Evolutionary conservation across 1,140 invertebrate genomes (phyloP).

Genomic region (Chelonus insularis): DNA sequence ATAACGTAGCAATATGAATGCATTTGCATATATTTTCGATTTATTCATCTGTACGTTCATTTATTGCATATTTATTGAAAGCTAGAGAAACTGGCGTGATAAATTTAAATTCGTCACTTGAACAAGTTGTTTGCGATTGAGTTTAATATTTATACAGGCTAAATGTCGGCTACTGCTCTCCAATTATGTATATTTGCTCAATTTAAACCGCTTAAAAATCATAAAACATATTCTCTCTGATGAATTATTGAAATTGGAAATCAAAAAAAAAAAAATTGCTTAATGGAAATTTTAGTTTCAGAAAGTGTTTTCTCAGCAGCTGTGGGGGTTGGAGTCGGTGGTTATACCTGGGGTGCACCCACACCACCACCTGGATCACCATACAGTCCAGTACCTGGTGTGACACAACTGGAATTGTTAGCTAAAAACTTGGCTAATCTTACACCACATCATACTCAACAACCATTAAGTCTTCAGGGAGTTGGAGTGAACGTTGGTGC

Average conservation of each 20-base stretch:
- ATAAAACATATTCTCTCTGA: too few species aligned
- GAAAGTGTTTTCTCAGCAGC: slow-evolving; percentile 69
- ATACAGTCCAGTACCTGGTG: slow-evolving; percentile 66
- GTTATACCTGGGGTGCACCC: slow-evolving; percentile 68
- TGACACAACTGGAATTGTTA: slow-evolving; percentile 66
- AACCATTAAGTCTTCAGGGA: slow-evolving; percentile 53
- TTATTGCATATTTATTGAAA: slow-evolving; percentile 48
- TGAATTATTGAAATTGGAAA: too few species aligned
- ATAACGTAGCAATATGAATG: slow-evolving; percentile 33
- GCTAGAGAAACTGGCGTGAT: slow-evolving; percentile 36
- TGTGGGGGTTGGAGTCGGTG: slow-evolving; percentile 56
- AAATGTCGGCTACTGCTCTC: slow-evolving; percentile 15
- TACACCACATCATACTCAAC: slow-evolving; percentile 47
- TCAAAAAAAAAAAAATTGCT: neutral
- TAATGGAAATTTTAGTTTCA: slow-evolving; percentile 59
- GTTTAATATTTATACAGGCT: slow-evolving; percentile 40
- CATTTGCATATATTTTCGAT: slow-evolving; percentile 43
- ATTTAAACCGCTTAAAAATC: too few species aligned
- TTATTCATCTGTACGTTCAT: slow-evolving; percentile 37
- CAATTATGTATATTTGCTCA: slow-evolving; percentile 5
- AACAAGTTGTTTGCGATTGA: slow-evolving; percentile 3
- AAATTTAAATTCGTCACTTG: slow-evolving; percentile 37
- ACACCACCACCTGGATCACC: slow-evolving; percentile 71
- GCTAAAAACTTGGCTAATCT: slow-evolving; percentile 58
- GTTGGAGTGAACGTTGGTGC: slow-evolving; percentile 52